Percentiles rank a stretch among this genome's conserved stretches.
These are phyloP conservation scores for Macaria liturata DNA, from an alignment of 2,888 invertebrate genomes.

Conservation along the genomic window DNA sequence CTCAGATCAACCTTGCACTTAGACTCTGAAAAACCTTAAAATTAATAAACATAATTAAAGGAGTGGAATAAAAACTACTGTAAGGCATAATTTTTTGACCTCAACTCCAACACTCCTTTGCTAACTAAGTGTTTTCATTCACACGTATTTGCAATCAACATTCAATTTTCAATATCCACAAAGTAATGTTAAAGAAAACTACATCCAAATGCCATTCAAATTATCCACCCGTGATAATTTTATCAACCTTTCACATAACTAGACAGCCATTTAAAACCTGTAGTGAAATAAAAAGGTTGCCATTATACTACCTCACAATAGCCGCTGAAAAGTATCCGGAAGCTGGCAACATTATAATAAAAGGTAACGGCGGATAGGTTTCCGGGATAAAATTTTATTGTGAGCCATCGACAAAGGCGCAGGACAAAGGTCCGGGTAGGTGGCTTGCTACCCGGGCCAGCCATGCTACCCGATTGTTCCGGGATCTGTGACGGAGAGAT, in stretches of 20 bases:
- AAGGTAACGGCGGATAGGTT: constrained; percentile 80
- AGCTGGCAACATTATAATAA: constrained; percentile 80
- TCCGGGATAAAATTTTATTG: constrained; percentile 80
- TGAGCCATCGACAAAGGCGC: constrained; percentile 73
- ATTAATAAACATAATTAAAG: too few relatives aligned
- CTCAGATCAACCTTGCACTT: too few relatives aligned
- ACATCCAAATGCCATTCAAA: too few relatives aligned
- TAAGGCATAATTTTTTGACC: too few relatives aligned
- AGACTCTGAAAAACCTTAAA: too few relatives aligned
- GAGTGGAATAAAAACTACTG: too few relatives aligned
- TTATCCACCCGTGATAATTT: not conserved
- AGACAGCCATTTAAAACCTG: constrained; percentile 58
- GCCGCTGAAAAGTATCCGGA: constrained; percentile 70
- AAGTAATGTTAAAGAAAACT: too few relatives aligned
- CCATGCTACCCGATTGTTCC: constrained; percentile 38
- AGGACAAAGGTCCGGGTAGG: constrained; percentile 36
- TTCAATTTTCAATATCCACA: too few relatives aligned
- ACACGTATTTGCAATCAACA: too few relatives aligned
- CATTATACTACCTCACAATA: constrained; percentile 71
- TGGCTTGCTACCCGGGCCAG: constrained; percentile 20
- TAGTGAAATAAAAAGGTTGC: constrained; percentile 75
- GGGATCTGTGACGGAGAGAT: constrained; percentile 46
- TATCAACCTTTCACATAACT: constrained; percentile 5
- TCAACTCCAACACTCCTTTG: too few relatives aligned
- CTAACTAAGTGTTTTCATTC: too few relatives aligned